phyloP scores from a whole-genome alignment of 2,113 vertebrate genomes.

The Mesitornis unicolor region DNA sequence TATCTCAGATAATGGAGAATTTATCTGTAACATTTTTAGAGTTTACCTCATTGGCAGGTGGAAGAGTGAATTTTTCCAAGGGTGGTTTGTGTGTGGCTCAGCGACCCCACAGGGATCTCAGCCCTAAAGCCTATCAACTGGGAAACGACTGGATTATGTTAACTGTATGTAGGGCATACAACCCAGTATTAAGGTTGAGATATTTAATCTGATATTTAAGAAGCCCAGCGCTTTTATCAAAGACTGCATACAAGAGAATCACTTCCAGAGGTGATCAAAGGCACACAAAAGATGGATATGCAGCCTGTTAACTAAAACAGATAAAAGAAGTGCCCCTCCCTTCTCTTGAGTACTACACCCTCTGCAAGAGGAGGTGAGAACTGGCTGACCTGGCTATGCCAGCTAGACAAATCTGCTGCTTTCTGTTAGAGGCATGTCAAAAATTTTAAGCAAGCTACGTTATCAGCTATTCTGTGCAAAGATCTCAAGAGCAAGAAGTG shows the following conservation, averaged over 20 bases:
- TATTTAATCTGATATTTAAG: neutral
- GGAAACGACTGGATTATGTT: neutral
- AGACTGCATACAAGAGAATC: neutral
- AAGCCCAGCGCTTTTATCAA: neutral
- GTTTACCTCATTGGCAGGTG: neutral
- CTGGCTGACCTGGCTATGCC: neutral
- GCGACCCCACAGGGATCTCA: neutral
- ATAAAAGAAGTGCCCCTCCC: neutral
- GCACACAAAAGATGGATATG: neutral
- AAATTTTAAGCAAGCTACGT: neutral
- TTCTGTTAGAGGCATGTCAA: neutral
- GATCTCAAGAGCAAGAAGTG: neutral
- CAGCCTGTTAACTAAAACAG: neutral
- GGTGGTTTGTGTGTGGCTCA: neutral
- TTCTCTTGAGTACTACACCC: neutral
- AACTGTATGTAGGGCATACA: neutral
- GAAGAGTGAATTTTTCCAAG: neutral
- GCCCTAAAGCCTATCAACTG: neutral
- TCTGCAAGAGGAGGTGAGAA: neutral
- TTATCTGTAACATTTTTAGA: neutral
- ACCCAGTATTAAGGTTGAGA: neutral
- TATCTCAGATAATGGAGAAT: neutral
- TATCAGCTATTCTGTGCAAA: neutral
- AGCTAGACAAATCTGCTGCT: neutral
- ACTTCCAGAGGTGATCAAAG: neutral